Conservation (phyloP, 2,888 invertebrate species). For the Zelleria hepariella region DNA sequence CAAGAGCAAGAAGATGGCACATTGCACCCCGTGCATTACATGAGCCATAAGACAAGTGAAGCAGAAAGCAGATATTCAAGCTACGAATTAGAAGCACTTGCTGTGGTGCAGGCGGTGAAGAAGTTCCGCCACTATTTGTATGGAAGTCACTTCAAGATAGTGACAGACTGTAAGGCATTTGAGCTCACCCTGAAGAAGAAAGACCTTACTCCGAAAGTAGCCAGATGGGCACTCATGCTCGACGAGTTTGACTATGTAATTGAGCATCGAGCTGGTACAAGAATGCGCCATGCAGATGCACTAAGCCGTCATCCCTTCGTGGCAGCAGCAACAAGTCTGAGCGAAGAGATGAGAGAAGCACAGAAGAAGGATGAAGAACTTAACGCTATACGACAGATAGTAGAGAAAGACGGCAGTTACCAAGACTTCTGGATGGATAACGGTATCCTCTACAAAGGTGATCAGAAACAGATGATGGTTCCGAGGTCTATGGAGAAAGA, state of each 20-base stretch:
- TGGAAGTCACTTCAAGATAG: background rate
- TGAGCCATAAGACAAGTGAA: background rate
- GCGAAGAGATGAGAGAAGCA: background rate
- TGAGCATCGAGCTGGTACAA: background rate
- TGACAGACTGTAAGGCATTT: no score
- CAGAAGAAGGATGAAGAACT: background rate
- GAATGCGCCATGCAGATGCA: background rate
- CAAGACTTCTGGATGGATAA: background rate
- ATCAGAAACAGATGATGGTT: no score
- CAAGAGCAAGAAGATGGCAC: background rate
- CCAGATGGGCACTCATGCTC: background rate
- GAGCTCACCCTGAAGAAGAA: no score
- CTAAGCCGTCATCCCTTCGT: background rate
- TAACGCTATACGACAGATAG: background rate
- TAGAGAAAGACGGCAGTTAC: background rate
- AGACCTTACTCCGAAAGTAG: background rate
- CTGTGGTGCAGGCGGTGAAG: background rate
- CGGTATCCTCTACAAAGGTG: background rate
- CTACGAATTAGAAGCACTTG: constrained; percentile 5
- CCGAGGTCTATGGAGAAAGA: no score
- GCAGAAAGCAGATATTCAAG: background rate
- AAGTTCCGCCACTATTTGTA: background rate
- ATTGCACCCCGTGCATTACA: background rate
- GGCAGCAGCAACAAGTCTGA: background rate
- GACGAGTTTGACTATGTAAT: background rate